Evolutionary conservation across 2,797 vertebrate species (phyloP).

Genomic region (Labeo calbasu): DNA sequence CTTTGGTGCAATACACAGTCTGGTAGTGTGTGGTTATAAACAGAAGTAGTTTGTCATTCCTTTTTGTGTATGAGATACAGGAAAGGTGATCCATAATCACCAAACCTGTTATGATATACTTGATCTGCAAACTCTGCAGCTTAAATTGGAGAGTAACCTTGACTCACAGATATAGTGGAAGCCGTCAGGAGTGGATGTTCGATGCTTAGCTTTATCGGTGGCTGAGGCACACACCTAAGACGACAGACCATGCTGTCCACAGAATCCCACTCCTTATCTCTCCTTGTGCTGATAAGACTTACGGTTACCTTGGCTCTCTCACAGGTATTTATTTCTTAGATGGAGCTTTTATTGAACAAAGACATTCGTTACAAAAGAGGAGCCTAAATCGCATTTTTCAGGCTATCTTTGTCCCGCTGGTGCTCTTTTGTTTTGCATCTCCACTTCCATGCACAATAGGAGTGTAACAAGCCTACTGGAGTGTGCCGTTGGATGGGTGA

Average conservation of each 20-base stretch:
- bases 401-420: constrained; percentile 4
- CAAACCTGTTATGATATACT: constrained; percentile 26
- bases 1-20: background rate
- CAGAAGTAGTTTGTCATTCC: background rate
- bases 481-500: constrained; percentile 6
- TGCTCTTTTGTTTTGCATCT: constrained; percentile 43
- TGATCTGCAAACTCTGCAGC: constrained; percentile 27
- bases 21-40: background rate
- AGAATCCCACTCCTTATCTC: constrained; percentile 55
- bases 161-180: constrained; percentile 40
- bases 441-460: constrained; percentile 28
- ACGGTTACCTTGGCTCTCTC: constrained; percentile 51
- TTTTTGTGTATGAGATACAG: background rate
- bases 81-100: constrained; percentile 14
- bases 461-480: constrained; percentile 6
- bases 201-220: constrained; percentile 43
- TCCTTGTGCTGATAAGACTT: constrained; percentile 48
- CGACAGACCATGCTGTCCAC: constrained; percentile 47
- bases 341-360: constrained; percentile 59
- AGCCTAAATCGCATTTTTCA: constrained; percentile 41
- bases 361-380: constrained; percentile 46
- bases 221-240: constrained; percentile 24
- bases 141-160: constrained; percentile 45
- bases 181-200: constrained; percentile 19
- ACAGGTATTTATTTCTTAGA: constrained; percentile 40